Percentiles rank a stretch among this genome's conserved stretches.
These are phyloP conservation scores for Zalophus californianus DNA, from an alignment of 2,797 vertebrate species.

Conservation along the genomic window DNA sequence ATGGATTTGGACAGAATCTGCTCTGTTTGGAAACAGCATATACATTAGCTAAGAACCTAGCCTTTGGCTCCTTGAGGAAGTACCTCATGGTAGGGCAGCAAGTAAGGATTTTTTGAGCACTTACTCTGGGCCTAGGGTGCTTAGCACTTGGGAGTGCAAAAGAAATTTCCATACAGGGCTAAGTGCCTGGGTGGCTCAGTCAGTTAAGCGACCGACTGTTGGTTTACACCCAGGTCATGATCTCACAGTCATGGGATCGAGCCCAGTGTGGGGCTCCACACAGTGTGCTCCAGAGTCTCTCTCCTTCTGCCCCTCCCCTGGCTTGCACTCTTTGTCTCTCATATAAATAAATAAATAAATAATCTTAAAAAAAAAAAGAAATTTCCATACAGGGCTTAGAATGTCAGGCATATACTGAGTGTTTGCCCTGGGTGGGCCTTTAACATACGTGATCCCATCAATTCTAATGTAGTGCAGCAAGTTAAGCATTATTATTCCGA, in stretches of 20 bases:
- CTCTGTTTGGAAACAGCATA: neutral
- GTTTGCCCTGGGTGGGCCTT: neutral
- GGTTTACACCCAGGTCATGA: neutral
- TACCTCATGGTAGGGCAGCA: neutral
- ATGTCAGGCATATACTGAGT: neutral
- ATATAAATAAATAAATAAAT: neutral
- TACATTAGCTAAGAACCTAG: neutral
- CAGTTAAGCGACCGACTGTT: neutral
- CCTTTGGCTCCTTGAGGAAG: neutral
- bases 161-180: neutral
- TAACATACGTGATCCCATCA: neutral
- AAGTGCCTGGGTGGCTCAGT: neutral
- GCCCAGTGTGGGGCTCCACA: neutral
- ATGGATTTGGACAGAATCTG: neutral
- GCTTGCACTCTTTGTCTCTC: neutral
- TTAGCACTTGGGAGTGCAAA: neutral
- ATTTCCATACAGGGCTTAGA: neutral
- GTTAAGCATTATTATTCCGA: neutral
- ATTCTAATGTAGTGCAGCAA: neutral
- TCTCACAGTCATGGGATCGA: neutral
- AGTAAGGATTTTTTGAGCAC: neutral
- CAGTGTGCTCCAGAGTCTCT: neutral
- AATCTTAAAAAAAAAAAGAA: neutral
- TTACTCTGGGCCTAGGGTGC: neutral
- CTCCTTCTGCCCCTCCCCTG: neutral